Conservation (phyloP, 2,797 vertebrate genomes). For the Pseudochirops cupreus region DNA sequence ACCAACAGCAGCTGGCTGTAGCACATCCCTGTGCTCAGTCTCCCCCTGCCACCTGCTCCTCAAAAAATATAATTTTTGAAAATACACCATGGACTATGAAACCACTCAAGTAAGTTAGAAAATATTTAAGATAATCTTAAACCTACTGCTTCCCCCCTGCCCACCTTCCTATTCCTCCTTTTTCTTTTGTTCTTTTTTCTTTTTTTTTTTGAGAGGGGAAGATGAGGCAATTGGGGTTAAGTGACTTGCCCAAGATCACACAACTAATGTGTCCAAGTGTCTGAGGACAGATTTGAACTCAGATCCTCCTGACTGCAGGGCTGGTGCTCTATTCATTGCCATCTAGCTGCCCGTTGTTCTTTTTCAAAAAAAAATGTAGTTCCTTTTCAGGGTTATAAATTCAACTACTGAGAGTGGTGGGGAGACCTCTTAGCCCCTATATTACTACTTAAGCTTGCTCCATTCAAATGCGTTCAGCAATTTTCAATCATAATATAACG, state of each 20-base stretch:
- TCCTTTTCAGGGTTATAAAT: slow-evolving; percentile 25
- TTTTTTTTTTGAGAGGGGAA: no score
- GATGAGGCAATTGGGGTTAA: no score
- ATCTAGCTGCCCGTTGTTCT: no score
- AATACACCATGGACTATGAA: slow-evolving; percentile 8
- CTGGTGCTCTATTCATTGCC: no score
- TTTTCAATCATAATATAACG: slow-evolving; percentile 25
- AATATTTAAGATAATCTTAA: slow-evolving; percentile 25
- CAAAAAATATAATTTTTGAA: not conserved
- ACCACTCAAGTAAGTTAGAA: slow-evolving; percentile 7
- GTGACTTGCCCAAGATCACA: no score
- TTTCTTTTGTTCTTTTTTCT: not conserved
- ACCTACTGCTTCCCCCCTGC: slow-evolving; percentile 19
- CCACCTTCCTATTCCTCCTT: not conserved
- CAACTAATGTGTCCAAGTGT: no score
- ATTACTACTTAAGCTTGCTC: slow-evolving; percentile 54
- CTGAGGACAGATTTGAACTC: no score
- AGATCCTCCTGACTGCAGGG: no score
- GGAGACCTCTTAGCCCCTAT: slow-evolving; percentile 51
- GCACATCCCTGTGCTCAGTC: not conserved
- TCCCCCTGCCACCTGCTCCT: no score
- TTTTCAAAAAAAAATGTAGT: slow-evolving; percentile 9
- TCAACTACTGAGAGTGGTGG: slow-evolving; percentile 1
- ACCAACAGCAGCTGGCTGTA: not conserved
- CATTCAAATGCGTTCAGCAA: slow-evolving; percentile 34